Evolutionary conservation across 2,797 vertebrate species (phyloP).

Genomic region (Graptemys geographica): DNA sequence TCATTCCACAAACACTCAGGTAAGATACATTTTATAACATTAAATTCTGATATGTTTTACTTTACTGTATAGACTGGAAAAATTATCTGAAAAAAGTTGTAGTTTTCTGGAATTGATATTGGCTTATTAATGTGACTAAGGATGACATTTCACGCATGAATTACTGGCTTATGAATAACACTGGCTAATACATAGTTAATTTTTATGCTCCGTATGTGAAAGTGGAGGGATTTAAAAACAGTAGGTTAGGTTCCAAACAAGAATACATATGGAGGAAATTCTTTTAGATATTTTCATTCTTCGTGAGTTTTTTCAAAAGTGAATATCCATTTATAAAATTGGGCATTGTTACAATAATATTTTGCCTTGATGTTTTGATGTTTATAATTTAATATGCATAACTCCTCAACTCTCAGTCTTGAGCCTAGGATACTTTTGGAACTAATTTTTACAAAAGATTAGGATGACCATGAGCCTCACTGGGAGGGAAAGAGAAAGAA

Average conservation of each 20-base stretch:
- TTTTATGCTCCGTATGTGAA: neutral
- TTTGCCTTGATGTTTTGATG: neutral
- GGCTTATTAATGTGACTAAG: neutral
- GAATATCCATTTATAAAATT: neutral
- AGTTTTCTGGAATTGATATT: neutral
- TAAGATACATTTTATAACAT: conserved; percentile 60
- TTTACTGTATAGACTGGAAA: neutral
- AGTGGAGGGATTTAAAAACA: neutral
- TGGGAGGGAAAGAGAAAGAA: neutral
- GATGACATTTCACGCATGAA: fast-evolving
- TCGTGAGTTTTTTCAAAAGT: neutral
- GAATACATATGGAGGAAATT: neutral
- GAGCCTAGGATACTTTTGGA: neutral
- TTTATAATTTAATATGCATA: neutral
- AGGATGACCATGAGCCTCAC: neutral
- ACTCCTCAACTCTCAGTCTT: neutral
- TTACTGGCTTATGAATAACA: neutral
- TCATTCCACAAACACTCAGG: conserved; percentile 32
- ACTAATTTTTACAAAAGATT: neutral
- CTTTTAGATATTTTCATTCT: neutral
- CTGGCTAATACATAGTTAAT: neutral
- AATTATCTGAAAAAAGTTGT: neutral
- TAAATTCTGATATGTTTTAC: conserved; percentile 8
- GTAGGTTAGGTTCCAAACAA: neutral
- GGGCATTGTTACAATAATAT: neutral